These are phyloP conservation scores for Dreissena polymorpha DNA, from an alignment of 1,140 invertebrate genomes.

Conservation along the genomic window DNA sequence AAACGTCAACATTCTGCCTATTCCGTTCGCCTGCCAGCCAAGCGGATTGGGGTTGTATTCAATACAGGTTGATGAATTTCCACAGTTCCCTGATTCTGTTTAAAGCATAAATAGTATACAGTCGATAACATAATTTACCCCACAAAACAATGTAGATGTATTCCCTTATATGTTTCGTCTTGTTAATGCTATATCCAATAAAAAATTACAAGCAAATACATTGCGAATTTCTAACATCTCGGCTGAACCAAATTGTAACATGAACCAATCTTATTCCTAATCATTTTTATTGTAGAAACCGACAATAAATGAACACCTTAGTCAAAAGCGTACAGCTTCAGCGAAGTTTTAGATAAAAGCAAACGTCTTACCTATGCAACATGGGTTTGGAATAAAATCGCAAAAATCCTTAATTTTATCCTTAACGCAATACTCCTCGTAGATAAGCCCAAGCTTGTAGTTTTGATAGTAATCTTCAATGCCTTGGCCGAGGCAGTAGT, in stretches of 20 bases:
- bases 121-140: slow-evolving; percentile 20
- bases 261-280: too few species aligned
- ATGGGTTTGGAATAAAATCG: slow-evolving; percentile 54
- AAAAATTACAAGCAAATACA: too few species aligned
- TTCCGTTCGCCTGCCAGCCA: slow-evolving; percentile 79
- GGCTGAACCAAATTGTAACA: too few species aligned
- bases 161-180: too few species aligned
- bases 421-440: slow-evolving; percentile 24
- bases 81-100: slow-evolving; percentile 63
- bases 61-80: slow-evolving; percentile 55
- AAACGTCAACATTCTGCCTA: slow-evolving; percentile 82
- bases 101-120: neutral
- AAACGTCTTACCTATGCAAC: slow-evolving; percentile 59
- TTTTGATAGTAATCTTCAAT: slow-evolving; percentile 78
- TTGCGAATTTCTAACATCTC: too few species aligned
- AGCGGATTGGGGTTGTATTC: slow-evolving; percentile 79
- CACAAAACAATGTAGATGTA: neutral
- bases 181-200: too few species aligned
- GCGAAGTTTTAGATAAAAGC: too few species aligned
- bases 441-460: slow-evolving; percentile 53
- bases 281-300: too few species aligned
- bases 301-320: too few species aligned
- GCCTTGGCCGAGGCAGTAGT: slow-evolving; percentile 74
- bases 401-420: neutral
- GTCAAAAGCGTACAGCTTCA: too few species aligned